phyloP scores from a whole-genome alignment of 1,140 invertebrate species.

The Apis dorsata region DNA sequence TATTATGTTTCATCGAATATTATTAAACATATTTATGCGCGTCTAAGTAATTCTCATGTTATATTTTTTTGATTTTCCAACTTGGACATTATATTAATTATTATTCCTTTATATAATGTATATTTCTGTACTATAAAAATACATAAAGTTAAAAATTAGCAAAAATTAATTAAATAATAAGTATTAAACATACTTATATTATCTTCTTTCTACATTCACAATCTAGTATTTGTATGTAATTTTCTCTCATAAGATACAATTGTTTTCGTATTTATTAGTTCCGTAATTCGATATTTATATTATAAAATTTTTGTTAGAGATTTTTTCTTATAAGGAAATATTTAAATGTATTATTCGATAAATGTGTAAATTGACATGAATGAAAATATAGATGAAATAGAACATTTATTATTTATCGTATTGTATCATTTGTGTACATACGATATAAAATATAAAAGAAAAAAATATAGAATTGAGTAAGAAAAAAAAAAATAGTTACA shows the following conservation, averaged over 20 bases:
- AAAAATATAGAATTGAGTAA: not conserved
- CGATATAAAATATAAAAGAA: not conserved
- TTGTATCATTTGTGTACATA: not conserved
- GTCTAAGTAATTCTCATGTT: not conserved
- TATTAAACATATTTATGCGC: not conserved
- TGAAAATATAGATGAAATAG: constrained; percentile 8
- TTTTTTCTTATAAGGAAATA: constrained; percentile 6
- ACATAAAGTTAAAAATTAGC: not conserved
- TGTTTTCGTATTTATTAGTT: not conserved
- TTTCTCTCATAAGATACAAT: not conserved
- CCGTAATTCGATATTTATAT: not conserved
- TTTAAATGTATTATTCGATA: constrained; percentile 20
- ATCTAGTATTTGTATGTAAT: constrained; percentile 12
- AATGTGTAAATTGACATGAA: constrained; percentile 29
- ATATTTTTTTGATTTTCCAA: not conserved
- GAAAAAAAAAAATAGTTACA: not conserved
- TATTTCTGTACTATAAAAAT: not conserved
- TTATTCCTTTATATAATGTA: not conserved
- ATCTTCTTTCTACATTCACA: constrained; percentile 1
- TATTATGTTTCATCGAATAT: too few relatives aligned
- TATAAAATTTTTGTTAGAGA: constrained; percentile 17
- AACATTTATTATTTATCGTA: not conserved
- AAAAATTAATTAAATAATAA: constrained; percentile 11
- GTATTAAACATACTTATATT: constrained; percentile 13
- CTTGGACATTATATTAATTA: not conserved